Evolutionary conservation across 2,888 invertebrate genomes (phyloP).

Genomic region (Melangyna quadrimaculata): DNA sequence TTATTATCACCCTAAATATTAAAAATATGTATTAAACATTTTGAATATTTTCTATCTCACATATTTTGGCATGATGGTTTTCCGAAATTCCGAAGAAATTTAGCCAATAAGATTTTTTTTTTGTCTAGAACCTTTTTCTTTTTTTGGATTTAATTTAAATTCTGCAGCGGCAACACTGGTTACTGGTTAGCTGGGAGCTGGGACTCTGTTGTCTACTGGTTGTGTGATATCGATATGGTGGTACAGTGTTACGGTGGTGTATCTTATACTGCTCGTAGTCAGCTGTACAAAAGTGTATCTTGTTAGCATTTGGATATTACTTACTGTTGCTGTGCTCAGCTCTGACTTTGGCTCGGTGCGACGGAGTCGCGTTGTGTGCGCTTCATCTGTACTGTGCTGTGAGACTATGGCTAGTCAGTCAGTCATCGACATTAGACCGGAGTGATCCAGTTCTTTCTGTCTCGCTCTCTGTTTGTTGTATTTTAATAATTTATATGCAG

Average conservation of each 20-base stretch:
- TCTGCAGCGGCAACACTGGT: too few relatives aligned
- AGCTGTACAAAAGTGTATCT: constrained; percentile 59
- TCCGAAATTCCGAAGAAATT: too few relatives aligned
- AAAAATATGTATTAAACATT: too few relatives aligned
- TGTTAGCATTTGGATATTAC: constrained; percentile 62
- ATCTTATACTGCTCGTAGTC: constrained; percentile 45
- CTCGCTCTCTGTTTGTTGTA: constrained; percentile 29
- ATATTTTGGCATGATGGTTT: too few relatives aligned
- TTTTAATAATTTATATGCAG: constrained; percentile 36
- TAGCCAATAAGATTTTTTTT: too few relatives aligned
- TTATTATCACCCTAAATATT: too few relatives aligned
- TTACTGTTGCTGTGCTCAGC: constrained; percentile 15
- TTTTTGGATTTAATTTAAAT: too few relatives aligned
- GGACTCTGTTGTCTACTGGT: constrained; percentile 34
- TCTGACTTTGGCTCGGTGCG: constrained; percentile 23
- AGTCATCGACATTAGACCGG: constrained; percentile 76
- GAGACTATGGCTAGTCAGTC: constrained; percentile 74
- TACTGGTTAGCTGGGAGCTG: constrained; percentile 20
- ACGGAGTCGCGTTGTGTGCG: constrained; percentile 60
- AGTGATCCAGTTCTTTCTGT: constrained; percentile 74
- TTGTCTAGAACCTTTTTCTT: too few relatives aligned
- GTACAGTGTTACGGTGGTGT: constrained; percentile 31
- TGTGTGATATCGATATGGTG: constrained; percentile 49
- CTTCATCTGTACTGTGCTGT: constrained; percentile 71
- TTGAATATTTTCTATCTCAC: too few relatives aligned